These are phyloP conservation scores for Odiellus spinosus DNA, from an alignment of 2,888 invertebrate genomes.

Conservation along the genomic window DNA sequence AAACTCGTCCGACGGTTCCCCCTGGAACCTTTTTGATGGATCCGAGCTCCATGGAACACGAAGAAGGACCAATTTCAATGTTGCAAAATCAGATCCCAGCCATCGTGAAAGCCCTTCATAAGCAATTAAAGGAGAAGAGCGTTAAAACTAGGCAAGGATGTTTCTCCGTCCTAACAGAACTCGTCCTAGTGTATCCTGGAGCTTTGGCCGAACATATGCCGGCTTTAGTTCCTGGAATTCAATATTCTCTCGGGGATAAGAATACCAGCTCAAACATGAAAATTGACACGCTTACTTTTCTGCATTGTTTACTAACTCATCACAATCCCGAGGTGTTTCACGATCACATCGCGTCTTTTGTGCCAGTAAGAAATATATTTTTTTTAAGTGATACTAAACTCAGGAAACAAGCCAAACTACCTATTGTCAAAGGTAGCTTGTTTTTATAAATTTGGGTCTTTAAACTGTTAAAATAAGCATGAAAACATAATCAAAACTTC, in stretches of 20 bases:
- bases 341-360: conserved; percentile 54
- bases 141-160: conserved; percentile 81
- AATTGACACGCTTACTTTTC: conserved; percentile 86
- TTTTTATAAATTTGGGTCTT: too few species aligned
- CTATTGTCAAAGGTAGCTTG: too few species aligned
- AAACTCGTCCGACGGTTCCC: conserved; percentile 50
- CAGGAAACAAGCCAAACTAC: too few species aligned
- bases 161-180: conserved; percentile 72
- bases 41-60: conserved; percentile 32
- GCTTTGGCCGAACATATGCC: conserved; percentile 70
- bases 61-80: conserved; percentile 30
- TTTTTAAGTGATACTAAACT: conserved; percentile 1
- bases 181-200: conserved; percentile 74
- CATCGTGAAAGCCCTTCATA: conserved; percentile 75
- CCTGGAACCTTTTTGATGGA: conserved; percentile 22
- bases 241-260: conserved; percentile 68
- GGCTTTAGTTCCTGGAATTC: conserved; percentile 57
- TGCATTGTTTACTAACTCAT: conserved; percentile 62
- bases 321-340: conserved; percentile 66
- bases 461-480: too few species aligned
- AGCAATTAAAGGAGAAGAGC: conserved; percentile 67
- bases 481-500: too few species aligned
- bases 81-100: conserved; percentile 43
- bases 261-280: conserved; percentile 94
- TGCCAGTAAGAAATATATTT: conserved; percentile 41